These are phyloP conservation scores for Pimpla rufipes DNA, from an alignment of 2,888 invertebrate genomes.

Conservation along the genomic window DNA sequence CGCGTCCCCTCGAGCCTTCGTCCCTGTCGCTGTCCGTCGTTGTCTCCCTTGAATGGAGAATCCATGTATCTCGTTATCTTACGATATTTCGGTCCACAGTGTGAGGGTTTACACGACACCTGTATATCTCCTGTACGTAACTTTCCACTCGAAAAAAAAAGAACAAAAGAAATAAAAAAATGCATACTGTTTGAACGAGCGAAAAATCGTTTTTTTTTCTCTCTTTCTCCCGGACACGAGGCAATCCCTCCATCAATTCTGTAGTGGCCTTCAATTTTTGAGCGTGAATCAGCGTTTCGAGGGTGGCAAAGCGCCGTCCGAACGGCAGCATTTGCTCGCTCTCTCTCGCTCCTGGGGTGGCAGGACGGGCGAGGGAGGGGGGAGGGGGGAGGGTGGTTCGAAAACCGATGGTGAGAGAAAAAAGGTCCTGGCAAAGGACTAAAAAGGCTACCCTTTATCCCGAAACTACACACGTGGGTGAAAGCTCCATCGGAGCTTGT, in stretches of 20 bases:
- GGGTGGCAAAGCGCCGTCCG: conserved; percentile 14
- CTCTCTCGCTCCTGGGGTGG: neutral
- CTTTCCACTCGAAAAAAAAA: conserved; percentile 15
- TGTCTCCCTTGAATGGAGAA: conserved; percentile 63
- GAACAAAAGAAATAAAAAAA: neutral
- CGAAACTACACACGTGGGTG: conserved; percentile 5
- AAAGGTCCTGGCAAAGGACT: conserved; percentile 13
- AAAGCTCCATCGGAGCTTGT: conserved; percentile 47
- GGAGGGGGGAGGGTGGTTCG: neutral
- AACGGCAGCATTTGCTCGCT: conserved; percentile 2
- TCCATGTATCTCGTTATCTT: conserved; percentile 70
- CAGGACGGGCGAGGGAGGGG: neutral
- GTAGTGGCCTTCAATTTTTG: conserved; percentile 63
- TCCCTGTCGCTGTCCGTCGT: conserved; percentile 39
- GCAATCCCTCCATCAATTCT: conserved; percentile 66
- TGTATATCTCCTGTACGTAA: conserved; percentile 15
- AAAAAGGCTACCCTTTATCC: conserved; percentile 20
- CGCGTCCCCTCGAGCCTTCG: conserved; percentile 53
- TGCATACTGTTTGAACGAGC: conserved; percentile 39
- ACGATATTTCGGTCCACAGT: conserved; percentile 51
- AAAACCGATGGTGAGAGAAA: conserved; percentile 11
- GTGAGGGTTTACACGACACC: conserved; percentile 45
- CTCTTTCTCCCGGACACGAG: conserved; percentile 32
- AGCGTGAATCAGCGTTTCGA: conserved; percentile 58
- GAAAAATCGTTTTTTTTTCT: conserved; percentile 42